Conservation (phyloP, 1,140 invertebrate species). For the Rhizoglyphus robini region DNA sequence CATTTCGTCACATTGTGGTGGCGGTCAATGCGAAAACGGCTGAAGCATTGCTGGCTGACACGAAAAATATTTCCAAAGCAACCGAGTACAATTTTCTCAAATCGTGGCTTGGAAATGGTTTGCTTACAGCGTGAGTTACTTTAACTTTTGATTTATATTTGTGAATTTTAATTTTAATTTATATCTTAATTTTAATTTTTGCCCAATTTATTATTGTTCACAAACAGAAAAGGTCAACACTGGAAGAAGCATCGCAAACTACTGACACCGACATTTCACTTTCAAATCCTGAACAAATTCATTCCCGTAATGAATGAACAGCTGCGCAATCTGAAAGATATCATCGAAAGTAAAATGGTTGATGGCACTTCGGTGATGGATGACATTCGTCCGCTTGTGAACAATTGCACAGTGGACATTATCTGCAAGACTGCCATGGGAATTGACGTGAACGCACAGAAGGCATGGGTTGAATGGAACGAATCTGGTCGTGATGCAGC, state of each 20-base stretch:
- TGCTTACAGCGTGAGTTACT: slow-evolving; percentile 11
- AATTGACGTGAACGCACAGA: slow-evolving; percentile 50
- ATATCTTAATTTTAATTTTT: no score
- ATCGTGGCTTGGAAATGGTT: slow-evolving; percentile 9
- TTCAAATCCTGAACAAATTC: slow-evolving; percentile 68
- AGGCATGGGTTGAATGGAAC: slow-evolving; percentile 16
- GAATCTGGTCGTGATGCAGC: background rate
- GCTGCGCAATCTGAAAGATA: background rate
- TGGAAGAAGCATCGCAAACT: slow-evolving; percentile 64
- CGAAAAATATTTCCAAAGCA: slow-evolving; percentile 8
- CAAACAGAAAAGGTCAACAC: slow-evolving; percentile 48
- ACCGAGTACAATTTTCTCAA: slow-evolving; percentile 4
- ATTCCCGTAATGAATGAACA: slow-evolving; percentile 63
- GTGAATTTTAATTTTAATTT: background rate
- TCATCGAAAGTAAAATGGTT: background rate
- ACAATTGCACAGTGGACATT: slow-evolving; percentile 42
- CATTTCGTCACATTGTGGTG: background rate
- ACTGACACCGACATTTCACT: slow-evolving; percentile 77
- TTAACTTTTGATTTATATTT: background rate
- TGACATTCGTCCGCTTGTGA: slow-evolving; percentile 40
- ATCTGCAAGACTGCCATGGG: slow-evolving; percentile 75
- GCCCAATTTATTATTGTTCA: no score
- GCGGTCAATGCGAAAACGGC: background rate
- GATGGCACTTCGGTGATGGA: slow-evolving; percentile 22
- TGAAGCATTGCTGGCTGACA: background rate